phyloP scores from a whole-genome alignment of 2,888 invertebrate genomes.

The Thelaira solivaga region DNA sequence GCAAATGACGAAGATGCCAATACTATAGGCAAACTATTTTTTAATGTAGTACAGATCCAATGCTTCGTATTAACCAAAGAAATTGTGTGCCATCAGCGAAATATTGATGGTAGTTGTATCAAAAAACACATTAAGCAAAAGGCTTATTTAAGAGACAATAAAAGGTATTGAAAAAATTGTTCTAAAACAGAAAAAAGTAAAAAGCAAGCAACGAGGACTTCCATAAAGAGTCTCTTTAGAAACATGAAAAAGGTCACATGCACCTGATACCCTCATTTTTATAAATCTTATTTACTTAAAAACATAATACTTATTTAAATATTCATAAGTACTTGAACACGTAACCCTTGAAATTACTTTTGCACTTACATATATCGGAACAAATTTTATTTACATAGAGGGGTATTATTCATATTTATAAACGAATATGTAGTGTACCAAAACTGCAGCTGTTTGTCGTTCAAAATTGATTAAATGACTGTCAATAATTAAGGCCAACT shows the following conservation, averaged over 20 bases:
- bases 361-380: too few species aligned
- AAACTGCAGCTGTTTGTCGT: too few species aligned
- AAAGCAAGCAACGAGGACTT: constrained; percentile 3
- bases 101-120: constrained; percentile 91
- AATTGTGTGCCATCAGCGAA: constrained; percentile 85
- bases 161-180: constrained; percentile 68
- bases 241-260: not conserved
- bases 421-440: too few species aligned
- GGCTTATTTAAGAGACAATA: constrained; percentile 86
- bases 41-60: constrained; percentile 95
- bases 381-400: too few species aligned
- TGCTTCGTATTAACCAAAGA: constrained; percentile 92
- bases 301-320: not conserved
- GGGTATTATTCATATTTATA: too few species aligned
- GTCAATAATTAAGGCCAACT: too few species aligned
- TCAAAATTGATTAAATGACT: too few species aligned
- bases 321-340: constrained; percentile 28
- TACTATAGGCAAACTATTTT: constrained; percentile 94
- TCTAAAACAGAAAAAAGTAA: not conserved
- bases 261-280: constrained; percentile 26
- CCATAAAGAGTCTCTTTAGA: constrained; percentile 15
- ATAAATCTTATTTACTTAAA: constrained; percentile 4
- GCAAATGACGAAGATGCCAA: constrained; percentile 91
- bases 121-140: constrained; percentile 83
- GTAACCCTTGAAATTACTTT: not conserved